Percentiles rank a stretch among this genome's conserved stretches.
These are phyloP conservation scores for Engraulis encrasicolus DNA, from an alignment of 2,113 vertebrate genomes.

Conservation along the genomic window DNA sequence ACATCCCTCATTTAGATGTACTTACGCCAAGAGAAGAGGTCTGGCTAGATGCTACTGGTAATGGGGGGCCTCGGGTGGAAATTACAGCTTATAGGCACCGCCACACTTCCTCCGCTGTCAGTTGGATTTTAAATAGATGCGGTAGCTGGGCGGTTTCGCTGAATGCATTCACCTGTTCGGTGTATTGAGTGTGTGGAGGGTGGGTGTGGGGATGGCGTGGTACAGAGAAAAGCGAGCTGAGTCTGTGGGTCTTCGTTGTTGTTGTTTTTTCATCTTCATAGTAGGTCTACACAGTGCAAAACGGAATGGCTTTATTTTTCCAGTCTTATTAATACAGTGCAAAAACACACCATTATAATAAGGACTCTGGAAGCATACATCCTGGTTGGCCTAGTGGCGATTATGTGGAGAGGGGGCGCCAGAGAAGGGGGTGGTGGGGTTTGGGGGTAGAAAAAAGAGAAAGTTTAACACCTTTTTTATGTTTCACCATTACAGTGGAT, in stretches of 20 bases:
- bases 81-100: constrained; percentile 32
- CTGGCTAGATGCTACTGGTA: constrained; percentile 30
- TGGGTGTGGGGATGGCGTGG: not conserved
- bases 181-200: not conserved
- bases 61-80: constrained; percentile 12
- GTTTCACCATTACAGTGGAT: too few relatives aligned
- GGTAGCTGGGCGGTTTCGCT: constrained; percentile 32
- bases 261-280: not conserved
- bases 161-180: constrained; percentile 32
- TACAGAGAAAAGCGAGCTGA: too few relatives aligned
- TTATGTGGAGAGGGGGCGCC: too few relatives aligned
- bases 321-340: too few relatives aligned
- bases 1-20: constrained; percentile 33
- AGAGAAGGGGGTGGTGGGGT: too few relatives aligned
- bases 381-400: too few relatives aligned
- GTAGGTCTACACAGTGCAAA: not conserved
- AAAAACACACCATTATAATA: too few relatives aligned
- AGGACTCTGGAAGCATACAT: too few relatives aligned
- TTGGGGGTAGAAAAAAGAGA: too few relatives aligned
- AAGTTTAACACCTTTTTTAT: too few relatives aligned
- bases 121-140: constrained; percentile 33
- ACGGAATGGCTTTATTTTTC: not conserved
- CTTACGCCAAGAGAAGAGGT: constrained; percentile 34
- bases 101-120: constrained; percentile 27
- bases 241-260: too few relatives aligned